Conservation (phyloP, 2,888 invertebrate genomes). For the Drosophila eohydei region DNA sequence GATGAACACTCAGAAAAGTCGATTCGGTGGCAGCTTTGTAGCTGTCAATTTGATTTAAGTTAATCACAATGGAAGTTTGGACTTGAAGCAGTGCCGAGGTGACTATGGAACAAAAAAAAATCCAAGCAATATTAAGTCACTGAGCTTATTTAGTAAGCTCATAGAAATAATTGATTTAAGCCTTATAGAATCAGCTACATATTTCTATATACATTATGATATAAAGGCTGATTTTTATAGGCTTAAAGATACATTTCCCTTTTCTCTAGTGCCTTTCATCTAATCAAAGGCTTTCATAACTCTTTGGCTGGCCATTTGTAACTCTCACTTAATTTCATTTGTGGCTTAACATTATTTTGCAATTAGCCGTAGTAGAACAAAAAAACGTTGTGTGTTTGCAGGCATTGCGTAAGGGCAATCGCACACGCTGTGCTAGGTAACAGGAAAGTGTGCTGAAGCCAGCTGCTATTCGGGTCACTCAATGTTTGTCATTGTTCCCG, state of each 20-base stretch:
- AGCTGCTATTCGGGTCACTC: constrained; percentile 6
- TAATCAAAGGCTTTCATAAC: neutral
- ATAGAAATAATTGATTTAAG: too few species aligned
- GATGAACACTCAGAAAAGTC: neutral
- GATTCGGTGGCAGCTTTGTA: neutral
- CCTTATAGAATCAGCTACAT: too few species aligned
- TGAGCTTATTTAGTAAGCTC: too few species aligned
- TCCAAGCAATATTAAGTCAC: too few species aligned
- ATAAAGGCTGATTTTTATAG: too few species aligned
- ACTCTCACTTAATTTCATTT: neutral
- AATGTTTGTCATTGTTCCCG: constrained; percentile 20
- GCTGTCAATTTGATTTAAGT: neutral
- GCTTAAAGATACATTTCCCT: too few species aligned
- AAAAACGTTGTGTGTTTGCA: neutral
- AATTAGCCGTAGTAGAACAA: constrained; percentile 14
- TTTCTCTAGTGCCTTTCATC: too few species aligned
- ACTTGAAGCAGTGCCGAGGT: neutral
- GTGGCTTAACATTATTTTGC: constrained; percentile 9
- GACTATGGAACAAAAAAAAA: too few species aligned
- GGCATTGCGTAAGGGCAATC: constrained; percentile 1
- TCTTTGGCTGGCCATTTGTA: neutral
- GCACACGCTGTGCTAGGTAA: neutral
- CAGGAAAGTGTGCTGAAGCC: neutral
- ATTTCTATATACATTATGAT: too few species aligned
- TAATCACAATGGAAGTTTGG: too few species aligned